Percentiles rank a stretch among this genome's conserved stretches.
Evolutionary conservation across 2,888 invertebrate species (phyloP).

Genomic region (Andrena marginata): DNA sequence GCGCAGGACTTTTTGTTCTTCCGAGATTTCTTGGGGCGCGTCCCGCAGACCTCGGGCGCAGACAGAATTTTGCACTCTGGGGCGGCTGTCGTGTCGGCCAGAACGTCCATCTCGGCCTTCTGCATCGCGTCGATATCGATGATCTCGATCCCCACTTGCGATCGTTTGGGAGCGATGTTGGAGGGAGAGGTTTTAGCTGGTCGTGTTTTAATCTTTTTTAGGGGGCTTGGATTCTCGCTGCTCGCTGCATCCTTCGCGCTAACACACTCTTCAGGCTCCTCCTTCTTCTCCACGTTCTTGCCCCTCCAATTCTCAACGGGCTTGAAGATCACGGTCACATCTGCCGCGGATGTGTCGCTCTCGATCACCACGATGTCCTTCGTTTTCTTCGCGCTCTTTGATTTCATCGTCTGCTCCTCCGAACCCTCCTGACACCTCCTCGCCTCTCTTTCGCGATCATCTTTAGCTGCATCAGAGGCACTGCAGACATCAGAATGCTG

Average conservation of each 20-base stretch:
- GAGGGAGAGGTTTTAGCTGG: conserved; percentile 24
- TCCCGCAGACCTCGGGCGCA: conserved; percentile 53
- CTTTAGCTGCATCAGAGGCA: neutral
- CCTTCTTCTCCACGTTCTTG: conserved; percentile 68
- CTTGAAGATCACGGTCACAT: conserved; percentile 74
- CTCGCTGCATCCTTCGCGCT: conserved; percentile 42
- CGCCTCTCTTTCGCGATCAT: neutral
- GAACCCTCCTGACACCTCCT: conserved; percentile 46
- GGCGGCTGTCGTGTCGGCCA: conserved; percentile 28
- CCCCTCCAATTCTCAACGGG: conserved; percentile 66
- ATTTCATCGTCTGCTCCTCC: conserved; percentile 35
- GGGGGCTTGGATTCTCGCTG: conserved; percentile 46
- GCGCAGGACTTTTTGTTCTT: conserved; percentile 65
- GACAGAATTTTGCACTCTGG: conserved; percentile 78
- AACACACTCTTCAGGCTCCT: conserved; percentile 63
- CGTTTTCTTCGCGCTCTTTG: conserved; percentile 63
- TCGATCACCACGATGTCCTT: conserved; percentile 77
- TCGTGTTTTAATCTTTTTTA: conserved; percentile 43
- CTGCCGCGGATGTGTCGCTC: conserved; percentile 66
- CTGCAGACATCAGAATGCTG: conserved; percentile 74
- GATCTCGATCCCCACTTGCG: conserved; percentile 73
- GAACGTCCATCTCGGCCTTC: conserved; percentile 74
- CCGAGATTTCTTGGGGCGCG: conserved; percentile 72
- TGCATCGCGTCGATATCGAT: conserved; percentile 81
- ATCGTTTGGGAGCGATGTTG: conserved; percentile 34